Conservation (phyloP, 2,888 invertebrate species). For the Sesia bembeciformis region DNA sequence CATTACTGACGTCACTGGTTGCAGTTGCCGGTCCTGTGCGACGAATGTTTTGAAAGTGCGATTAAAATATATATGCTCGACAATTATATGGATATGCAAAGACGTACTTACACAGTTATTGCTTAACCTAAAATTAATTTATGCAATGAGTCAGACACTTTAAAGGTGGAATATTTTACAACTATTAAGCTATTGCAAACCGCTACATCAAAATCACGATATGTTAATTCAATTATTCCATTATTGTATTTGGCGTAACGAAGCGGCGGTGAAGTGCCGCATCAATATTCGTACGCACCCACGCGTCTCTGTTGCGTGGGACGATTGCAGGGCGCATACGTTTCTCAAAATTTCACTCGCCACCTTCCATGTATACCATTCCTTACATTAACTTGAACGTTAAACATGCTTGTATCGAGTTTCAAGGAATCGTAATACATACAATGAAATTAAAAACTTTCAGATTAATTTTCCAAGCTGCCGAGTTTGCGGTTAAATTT, state of each 20-base stretch:
- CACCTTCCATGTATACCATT: slow-evolving; percentile 34
- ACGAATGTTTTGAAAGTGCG: neutral
- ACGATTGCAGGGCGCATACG: slow-evolving; percentile 19
- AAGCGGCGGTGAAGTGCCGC: slow-evolving; percentile 28
- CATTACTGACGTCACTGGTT: neutral
- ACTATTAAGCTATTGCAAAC: slow-evolving; percentile 17
- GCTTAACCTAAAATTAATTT: slow-evolving; percentile 2
- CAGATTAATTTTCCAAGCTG: slow-evolving; percentile 21
- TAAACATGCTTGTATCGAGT: slow-evolving; percentile 27
- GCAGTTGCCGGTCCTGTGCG: neutral
- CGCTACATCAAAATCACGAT: slow-evolving; percentile 14
- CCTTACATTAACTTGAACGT: slow-evolving; percentile 28
- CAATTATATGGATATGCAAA: neutral
- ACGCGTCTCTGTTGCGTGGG: slow-evolving; percentile 32
- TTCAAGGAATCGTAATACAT: slow-evolving; percentile 21
- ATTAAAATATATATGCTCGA: neutral
- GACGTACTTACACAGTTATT: neutral
- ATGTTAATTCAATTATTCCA: slow-evolving; percentile 19
- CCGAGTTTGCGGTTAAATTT: slow-evolving; percentile 25
- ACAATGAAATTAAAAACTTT: slow-evolving; percentile 14
- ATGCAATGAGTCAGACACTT: slow-evolving; percentile 22
- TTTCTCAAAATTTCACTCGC: slow-evolving; percentile 39
- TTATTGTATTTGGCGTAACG: slow-evolving; percentile 31
- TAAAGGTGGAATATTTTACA: slow-evolving; percentile 7
- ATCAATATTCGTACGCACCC: slow-evolving; percentile 53